Evolutionary conservation across 2,888 invertebrate species (phyloP).

Genomic region (Serripes groenlandicus): DNA sequence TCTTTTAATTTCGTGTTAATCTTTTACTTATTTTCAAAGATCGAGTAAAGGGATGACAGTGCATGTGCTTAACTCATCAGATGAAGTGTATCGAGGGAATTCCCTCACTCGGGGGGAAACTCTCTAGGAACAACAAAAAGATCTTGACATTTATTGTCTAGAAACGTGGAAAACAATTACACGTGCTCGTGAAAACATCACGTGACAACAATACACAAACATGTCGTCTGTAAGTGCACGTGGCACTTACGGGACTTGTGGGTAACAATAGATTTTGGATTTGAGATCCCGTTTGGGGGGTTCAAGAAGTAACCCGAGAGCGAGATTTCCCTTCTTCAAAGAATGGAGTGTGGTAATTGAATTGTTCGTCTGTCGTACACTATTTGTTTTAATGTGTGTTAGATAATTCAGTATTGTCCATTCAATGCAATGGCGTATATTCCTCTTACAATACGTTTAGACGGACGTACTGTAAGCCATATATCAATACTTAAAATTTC

Average conservation of each 20-base stretch:
- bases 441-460: too few species aligned
- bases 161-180: constrained; percentile 15
- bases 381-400: too few species aligned
- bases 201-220: constrained; percentile 12
- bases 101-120: not conserved
- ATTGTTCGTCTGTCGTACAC: too few species aligned
- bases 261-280: not conserved
- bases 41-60: not conserved
- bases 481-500: too few species aligned
- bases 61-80: constrained; percentile 14
- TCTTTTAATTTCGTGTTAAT: too few species aligned
- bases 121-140: constrained; percentile 14
- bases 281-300: constrained; percentile 2
- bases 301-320: not conserved
- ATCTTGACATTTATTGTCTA: constrained; percentile 15
- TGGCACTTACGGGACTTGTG: not conserved
- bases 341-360: not conserved
- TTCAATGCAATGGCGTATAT: too few species aligned
- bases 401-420: too few species aligned
- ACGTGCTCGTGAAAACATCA: constrained; percentile 12
- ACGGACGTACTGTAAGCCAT: too few species aligned
- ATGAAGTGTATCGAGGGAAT: not conserved
- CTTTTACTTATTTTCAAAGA: too few species aligned
- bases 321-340: not conserved
- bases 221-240: constrained; percentile 13